A percentile compares a stretch with the other conserved stretches of the same genome.
These are phyloP conservation scores for Puntigrus tetrazona DNA, from an alignment of 2,113 vertebrate genomes.

Conservation along the genomic window DNA sequence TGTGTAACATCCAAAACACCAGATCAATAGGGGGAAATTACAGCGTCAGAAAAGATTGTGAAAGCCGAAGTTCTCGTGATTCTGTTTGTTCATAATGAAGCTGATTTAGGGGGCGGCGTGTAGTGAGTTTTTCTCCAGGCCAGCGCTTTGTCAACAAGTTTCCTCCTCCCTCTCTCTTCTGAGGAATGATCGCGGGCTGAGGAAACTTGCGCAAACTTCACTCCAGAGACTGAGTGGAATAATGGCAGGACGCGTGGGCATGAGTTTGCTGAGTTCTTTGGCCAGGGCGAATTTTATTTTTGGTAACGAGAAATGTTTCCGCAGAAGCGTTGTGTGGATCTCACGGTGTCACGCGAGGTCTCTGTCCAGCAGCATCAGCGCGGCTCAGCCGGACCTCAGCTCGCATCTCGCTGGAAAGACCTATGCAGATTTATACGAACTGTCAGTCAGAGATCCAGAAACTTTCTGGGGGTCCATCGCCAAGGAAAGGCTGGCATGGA, in stretches of 20 bases:
- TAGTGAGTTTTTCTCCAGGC: not conserved
- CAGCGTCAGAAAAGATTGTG: not conserved
- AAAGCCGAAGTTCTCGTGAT: not conserved
- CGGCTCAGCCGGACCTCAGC: conserved; percentile 19
- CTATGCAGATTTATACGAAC: conserved; percentile 70
- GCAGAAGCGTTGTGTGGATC: not conserved
- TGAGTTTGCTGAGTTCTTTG: not conserved
- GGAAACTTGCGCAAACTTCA: conserved; percentile 1
- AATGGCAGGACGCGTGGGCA: conserved; percentile 30
- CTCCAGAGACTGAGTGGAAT: not conserved
- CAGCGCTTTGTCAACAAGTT: conserved; percentile 19
- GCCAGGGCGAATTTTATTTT: not conserved
- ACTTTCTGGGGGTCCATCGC: conserved; percentile 84
- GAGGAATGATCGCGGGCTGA: not conserved
- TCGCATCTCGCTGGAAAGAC: conserved; percentile 49
- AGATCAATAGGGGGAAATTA: not conserved
- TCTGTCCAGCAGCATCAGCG: not conserved
- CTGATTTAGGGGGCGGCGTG: not conserved
- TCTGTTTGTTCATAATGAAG: not conserved
- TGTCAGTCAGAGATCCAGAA: conserved; percentile 76
- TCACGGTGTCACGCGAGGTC: not conserved
- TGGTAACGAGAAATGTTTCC: not conserved
- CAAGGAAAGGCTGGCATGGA: conserved; percentile 77
- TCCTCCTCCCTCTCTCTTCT: conserved; percentile 27
- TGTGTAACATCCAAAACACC: conserved; percentile 16